Conservation (phyloP, 2,888 invertebrate species). For the Netelia virgata region DNA sequence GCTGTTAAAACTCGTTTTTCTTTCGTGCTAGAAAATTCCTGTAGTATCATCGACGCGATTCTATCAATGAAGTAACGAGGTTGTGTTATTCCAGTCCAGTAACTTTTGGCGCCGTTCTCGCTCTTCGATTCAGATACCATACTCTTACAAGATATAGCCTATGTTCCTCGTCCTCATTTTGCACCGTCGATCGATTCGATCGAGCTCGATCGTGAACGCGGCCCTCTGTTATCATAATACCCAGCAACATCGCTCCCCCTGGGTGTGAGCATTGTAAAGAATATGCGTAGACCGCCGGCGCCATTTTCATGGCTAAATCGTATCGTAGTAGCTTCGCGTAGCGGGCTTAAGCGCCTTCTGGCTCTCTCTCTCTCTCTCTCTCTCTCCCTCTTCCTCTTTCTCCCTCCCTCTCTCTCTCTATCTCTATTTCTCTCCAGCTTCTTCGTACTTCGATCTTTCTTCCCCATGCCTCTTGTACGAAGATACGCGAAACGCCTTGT, state of each 20-base stretch:
- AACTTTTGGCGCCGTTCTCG: too few relatives aligned
- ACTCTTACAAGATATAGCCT: neutral
- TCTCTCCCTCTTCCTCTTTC: too few relatives aligned
- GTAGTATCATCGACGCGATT: too few relatives aligned
- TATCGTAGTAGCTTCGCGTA: constrained; percentile 54
- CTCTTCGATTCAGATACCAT: too few relatives aligned
- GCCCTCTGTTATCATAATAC: constrained; percentile 58
- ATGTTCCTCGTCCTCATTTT: constrained; percentile 52
- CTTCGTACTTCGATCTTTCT: constrained; percentile 43
- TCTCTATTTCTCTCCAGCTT: neutral
- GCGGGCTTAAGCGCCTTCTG: constrained; percentile 52
- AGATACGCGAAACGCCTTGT: constrained; percentile 62
- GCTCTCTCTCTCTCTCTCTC: constrained; percentile 12
- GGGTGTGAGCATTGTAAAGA: constrained; percentile 42
- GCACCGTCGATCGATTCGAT: constrained; percentile 31
- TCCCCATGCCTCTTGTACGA: constrained; percentile 43
- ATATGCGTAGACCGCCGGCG: constrained; percentile 58
- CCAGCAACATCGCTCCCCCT: constrained; percentile 29
- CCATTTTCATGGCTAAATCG: constrained; percentile 68
- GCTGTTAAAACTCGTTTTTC: too few relatives aligned
- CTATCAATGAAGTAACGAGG: too few relatives aligned
- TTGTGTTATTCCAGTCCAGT: too few relatives aligned
- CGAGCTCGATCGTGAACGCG: constrained; percentile 37
- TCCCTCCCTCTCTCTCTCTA: too few relatives aligned
- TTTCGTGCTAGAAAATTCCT: too few relatives aligned